phyloP scores from a whole-genome alignment of 2,113 vertebrate genomes.

The Cacatua alba region DNA sequence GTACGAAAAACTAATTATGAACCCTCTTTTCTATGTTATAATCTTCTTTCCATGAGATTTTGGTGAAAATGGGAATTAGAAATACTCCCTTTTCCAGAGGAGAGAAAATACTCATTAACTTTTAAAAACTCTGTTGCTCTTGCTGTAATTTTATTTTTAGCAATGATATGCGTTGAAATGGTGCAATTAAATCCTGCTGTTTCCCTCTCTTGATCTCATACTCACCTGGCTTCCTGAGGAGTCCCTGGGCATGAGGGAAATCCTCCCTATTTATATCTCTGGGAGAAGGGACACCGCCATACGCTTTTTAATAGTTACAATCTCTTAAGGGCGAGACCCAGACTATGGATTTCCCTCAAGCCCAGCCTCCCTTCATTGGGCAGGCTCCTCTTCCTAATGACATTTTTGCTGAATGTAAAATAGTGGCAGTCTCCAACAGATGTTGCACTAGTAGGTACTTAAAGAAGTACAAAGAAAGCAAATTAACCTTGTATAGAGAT shows the following conservation, averaged over 20 bases:
- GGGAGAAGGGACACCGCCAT: neutral
- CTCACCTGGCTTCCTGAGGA: neutral
- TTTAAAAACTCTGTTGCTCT: neutral
- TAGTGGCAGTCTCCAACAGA: neutral
- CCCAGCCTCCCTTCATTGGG: fast-evolving
- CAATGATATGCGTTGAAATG: neutral
- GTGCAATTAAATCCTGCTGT: neutral
- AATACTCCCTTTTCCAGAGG: neutral
- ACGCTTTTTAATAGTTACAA: neutral
- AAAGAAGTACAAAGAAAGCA: neutral
- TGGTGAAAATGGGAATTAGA: neutral
- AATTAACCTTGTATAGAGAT: neutral
- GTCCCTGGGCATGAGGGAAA: neutral
- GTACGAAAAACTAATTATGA: neutral
- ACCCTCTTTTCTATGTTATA: neutral
- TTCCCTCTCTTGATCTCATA: neutral
- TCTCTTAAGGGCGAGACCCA: neutral
- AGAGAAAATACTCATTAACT: neutral
- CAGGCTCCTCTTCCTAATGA: neutral
- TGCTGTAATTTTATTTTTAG: neutral
- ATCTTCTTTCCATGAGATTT: neutral
- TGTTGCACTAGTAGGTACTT: neutral
- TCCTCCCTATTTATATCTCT: neutral
- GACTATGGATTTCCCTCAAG: neutral
- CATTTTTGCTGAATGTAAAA: neutral